phyloP scores from a whole-genome alignment of 2,888 invertebrate genomes.

The Metellina segmentata region DNA sequence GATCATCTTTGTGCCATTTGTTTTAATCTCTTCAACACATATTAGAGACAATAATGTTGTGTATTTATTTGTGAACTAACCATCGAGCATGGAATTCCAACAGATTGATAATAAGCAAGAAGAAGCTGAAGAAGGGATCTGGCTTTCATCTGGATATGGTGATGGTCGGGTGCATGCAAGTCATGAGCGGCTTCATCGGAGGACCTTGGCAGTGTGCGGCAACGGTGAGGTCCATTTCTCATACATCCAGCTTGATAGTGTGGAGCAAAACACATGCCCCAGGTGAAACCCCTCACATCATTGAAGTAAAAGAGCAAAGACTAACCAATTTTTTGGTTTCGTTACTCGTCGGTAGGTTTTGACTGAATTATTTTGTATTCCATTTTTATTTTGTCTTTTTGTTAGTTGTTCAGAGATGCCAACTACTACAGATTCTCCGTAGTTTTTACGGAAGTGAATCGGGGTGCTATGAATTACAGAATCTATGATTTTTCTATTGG shows the following conservation, averaged over 20 bases:
- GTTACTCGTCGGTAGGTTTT: constrained; percentile 45
- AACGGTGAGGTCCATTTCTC: constrained; percentile 94
- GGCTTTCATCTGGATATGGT: constrained; percentile 98
- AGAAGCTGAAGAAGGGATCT: constrained; percentile 94
- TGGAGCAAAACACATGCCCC: constrained; percentile 98
- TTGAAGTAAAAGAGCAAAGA: constrained; percentile 95
- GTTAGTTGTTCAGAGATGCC: too few species aligned
- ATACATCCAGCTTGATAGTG: constrained; percentile 95
- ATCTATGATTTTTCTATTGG: too few species aligned
- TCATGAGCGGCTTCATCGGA: constrained; percentile 89
- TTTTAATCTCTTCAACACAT: too few species aligned
- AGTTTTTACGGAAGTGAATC: too few species aligned
- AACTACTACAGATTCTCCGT: too few species aligned
- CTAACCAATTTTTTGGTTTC: constrained; percentile 91
- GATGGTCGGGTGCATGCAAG: constrained; percentile 91
- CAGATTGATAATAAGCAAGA: constrained; percentile 92
- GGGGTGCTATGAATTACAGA: too few species aligned
- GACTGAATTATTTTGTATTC: neutral
- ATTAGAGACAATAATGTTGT: too few species aligned
- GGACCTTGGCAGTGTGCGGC: constrained; percentile 98
- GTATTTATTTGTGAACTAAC: too few species aligned
- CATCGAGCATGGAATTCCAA: too few species aligned
- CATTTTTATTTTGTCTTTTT: neutral
- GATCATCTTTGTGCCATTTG: too few species aligned
- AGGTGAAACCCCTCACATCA: constrained; percentile 94